A percentile compares a stretch with the other conserved stretches of the same genome.
Evolutionary conservation across 2,797 vertebrate genomes (phyloP).

Genomic region (Gallinago nigripennis): DNA sequence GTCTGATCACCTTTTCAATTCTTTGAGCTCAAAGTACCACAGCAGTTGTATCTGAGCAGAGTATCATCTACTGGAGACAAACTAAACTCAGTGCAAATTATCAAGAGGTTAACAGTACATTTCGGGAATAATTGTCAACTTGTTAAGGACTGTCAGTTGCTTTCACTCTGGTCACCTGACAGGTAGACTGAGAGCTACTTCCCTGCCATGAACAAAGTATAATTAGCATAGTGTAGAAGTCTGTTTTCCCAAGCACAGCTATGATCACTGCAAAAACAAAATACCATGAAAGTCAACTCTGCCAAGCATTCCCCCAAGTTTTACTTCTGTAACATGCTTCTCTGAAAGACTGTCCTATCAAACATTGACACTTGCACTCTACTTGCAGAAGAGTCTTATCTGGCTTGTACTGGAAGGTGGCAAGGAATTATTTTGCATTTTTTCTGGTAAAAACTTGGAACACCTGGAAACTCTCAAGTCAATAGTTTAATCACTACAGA

Average conservation of each 20-base stretch:
- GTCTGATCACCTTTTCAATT: not conserved
- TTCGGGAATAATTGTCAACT: not conserved
- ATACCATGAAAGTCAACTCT: not conserved
- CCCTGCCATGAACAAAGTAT: not conserved
- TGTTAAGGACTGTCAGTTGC: not conserved
- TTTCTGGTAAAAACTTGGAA: not conserved
- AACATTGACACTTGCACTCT: not conserved
- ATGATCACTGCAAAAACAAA: not conserved
- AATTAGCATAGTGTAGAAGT: not conserved
- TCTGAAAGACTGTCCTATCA: not conserved
- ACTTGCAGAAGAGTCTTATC: not conserved
- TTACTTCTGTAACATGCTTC: not conserved
- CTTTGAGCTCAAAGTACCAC: not conserved
- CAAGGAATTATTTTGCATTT: not conserved
- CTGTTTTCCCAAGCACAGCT: not conserved
- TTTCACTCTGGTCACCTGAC: not conserved
- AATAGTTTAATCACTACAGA: not conserved
- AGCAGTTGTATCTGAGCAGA: not conserved
- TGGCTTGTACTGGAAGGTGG: not conserved
- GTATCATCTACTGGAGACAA: not conserved
- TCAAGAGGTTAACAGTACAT: not conserved
- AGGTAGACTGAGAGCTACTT: not conserved
- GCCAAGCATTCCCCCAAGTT: not conserved
- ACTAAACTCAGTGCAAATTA: not conserved
- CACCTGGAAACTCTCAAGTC: slow-evolving; percentile 10